Evolutionary conservation across 2,888 invertebrate species (phyloP), one percentile per base, ranked within the genome.

Genomic region (Colletes collaris): DNA sequence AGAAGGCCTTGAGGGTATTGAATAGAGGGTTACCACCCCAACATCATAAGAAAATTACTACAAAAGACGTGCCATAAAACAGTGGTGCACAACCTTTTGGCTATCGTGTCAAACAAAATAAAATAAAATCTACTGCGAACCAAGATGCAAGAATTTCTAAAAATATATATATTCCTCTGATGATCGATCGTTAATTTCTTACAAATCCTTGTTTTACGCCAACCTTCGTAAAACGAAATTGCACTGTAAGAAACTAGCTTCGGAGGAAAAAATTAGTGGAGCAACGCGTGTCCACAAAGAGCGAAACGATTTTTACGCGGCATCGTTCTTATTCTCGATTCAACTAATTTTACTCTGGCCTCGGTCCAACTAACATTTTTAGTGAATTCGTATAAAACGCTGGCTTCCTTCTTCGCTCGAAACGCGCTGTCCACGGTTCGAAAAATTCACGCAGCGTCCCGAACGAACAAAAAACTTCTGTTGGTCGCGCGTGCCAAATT

Each of bases 321-420:
- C 58, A 67, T 71, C 55, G 64, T 64, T 49, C 59, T 69, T 62
- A 55, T 56, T 44, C 77, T 44, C 27, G 70, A 62, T 62, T 71
- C 77, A 52, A 71, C 79, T 72, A 79, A 79, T 78, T 79, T 80
- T 80, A 79, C 79, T 58, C 46, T 80, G 79, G 79, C 79, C 8
- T 16, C 60, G 55, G 46, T 79, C 79, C 79, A 80, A 60, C 65
- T n/a, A 10, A 37, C 62, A 7, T 72, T 80, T 68, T 68, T 59
- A 10, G 40, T 52, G 56, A 37, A 67, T 62, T 55, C 27, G 0
- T 35, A 13, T 37, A 50, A 56, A 72, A 73, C 62, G 16, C 19
- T n/a, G 19, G 49, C 65, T 44, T 69, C 50, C 50, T 60, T 60
- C 44, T 19, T 40, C 44, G 6, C 49, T 49, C 40, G 40, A 6